Evolutionary conservation across 2,113 vertebrate genomes (phyloP).

Genomic region (Ahaetulla prasina): DNA sequence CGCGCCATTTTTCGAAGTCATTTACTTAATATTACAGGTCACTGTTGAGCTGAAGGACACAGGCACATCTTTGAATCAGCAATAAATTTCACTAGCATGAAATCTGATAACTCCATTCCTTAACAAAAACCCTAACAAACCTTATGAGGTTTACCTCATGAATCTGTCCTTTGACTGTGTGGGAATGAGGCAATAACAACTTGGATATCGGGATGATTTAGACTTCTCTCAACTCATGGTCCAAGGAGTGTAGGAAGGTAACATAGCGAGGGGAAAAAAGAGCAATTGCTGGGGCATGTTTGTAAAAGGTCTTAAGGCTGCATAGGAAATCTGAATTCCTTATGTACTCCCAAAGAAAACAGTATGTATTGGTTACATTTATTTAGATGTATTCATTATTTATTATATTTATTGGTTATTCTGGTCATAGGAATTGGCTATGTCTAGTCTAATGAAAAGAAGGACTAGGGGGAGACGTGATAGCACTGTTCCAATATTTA

Average conservation of each 20-base stretch:
- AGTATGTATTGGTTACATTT: not conserved
- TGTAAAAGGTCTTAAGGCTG: not conserved
- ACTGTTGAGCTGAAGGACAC: not conserved
- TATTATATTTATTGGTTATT: not conserved
- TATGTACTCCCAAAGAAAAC: not conserved
- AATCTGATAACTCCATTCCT: not conserved
- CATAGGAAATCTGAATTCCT: not conserved
- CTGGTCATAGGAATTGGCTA: not conserved
- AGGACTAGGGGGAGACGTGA: not conserved
- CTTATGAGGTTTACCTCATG: not conserved
- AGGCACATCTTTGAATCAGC: not conserved
- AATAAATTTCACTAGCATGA: not conserved
- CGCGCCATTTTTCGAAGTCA: not conserved
- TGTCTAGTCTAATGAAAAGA: not conserved
- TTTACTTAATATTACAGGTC: not conserved
- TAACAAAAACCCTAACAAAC: not conserved
- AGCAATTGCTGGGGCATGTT: not conserved
- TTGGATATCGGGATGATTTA: not conserved
- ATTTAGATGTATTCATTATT: not conserved
- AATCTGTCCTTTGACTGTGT: not conserved
- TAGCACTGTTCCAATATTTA: not conserved
- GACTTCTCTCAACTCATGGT: not conserved
- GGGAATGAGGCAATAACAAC: not conserved
- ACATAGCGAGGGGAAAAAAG: not conserved
- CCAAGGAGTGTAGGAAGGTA: not conserved